A percentile compares a stretch with the other conserved stretches of the same genome.
Conservation (phyloP, 37 sponge, comb jelly and placozoan genomes). For the Amphimedon queenslandica region DNA sequence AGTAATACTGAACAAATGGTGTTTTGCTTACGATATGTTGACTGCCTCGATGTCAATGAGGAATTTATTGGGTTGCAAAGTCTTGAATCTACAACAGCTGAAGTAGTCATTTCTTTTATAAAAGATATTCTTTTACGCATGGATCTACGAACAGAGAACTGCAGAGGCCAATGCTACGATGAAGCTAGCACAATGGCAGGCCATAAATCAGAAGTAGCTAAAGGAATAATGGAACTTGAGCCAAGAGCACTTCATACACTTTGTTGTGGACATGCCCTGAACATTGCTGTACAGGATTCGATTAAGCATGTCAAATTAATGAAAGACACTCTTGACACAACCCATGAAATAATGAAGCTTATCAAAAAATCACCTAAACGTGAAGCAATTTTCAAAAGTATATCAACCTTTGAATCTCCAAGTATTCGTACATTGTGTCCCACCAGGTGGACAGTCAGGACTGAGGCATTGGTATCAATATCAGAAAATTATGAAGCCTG, state of each 20-base stretch:
- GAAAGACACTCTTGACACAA: constrained; percentile 37
- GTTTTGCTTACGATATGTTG: constrained; percentile 28
- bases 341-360: constrained; percentile 48
- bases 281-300: constrained; percentile 41
- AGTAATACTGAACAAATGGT: constrained; percentile 51
- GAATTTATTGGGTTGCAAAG: constrained; percentile 29
- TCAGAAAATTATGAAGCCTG: constrained; percentile 20
- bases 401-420: constrained; percentile 21
- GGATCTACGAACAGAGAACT: constrained; percentile 36
- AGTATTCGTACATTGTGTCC: constrained; percentile 36
- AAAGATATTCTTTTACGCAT: constrained; percentile 39
- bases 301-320: constrained; percentile 30
- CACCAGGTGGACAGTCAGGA: constrained; percentile 42
- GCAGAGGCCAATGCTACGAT: constrained; percentile 51
- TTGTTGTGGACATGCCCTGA: constrained; percentile 53
- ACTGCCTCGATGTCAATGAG: constrained; percentile 18
- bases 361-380: constrained; percentile 61
- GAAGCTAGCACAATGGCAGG: constrained; percentile 59
- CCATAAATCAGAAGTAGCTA: constrained; percentile 39
- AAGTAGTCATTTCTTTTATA: constrained; percentile 18
- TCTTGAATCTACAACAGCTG: constrained; percentile 3
- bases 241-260: constrained; percentile 43
- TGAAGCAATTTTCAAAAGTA: constrained; percentile 36
- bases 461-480: constrained; percentile 18
- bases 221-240: constrained; percentile 30